Percentiles rank a stretch among this genome's conserved stretches.
Evolutionary conservation across 2,797 vertebrate species (phyloP).

Genomic region (Salarias fasciatus): DNA sequence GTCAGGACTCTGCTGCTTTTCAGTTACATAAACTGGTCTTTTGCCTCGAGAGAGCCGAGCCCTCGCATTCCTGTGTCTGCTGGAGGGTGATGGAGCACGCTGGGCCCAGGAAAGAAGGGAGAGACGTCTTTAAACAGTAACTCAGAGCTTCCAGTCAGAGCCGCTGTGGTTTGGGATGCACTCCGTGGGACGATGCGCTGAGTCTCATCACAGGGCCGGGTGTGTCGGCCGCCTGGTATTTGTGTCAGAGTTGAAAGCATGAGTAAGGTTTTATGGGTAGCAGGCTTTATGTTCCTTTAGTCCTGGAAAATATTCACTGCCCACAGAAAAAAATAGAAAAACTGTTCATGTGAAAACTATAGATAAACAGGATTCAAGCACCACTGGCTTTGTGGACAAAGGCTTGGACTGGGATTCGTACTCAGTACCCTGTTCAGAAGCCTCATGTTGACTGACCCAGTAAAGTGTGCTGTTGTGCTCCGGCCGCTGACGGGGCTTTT

Average conservation of each 20-base stretch:
- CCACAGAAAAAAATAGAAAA: too few relatives aligned
- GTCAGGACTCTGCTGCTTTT: slow-evolving; percentile 11
- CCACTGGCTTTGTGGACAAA: too few relatives aligned
- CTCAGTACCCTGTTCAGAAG: too few relatives aligned
- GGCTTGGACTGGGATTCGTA: too few relatives aligned
- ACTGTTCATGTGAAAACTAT: too few relatives aligned
- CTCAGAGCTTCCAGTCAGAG: slow-evolving; percentile 54
- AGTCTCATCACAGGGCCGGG: slow-evolving; percentile 49
- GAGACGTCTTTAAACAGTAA: slow-evolving; percentile 68
- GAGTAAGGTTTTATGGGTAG: slow-evolving; percentile 24
- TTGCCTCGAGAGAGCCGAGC: slow-evolving; percentile 56
- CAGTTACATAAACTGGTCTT: slow-evolving; percentile 47
- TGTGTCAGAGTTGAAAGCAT: slow-evolving; percentile 40
- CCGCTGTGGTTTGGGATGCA: slow-evolving; percentile 50
- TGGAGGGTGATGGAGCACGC: slow-evolving; percentile 51
- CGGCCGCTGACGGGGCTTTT: too few relatives aligned
- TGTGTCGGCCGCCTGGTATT: slow-evolving; percentile 43
- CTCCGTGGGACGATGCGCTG: slow-evolving; percentile 40
- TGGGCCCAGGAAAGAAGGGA: slow-evolving; percentile 27
- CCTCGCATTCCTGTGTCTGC: slow-evolving; percentile 59
- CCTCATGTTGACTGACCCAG: too few relatives aligned
- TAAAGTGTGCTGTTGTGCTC: too few relatives aligned
- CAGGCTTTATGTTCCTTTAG: neutral
- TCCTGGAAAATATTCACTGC: neutral
- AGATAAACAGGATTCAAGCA: too few relatives aligned